Evolutionary conservation across 1,140 invertebrate species (phyloP).

Genomic region (Whitmania pigra): DNA sequence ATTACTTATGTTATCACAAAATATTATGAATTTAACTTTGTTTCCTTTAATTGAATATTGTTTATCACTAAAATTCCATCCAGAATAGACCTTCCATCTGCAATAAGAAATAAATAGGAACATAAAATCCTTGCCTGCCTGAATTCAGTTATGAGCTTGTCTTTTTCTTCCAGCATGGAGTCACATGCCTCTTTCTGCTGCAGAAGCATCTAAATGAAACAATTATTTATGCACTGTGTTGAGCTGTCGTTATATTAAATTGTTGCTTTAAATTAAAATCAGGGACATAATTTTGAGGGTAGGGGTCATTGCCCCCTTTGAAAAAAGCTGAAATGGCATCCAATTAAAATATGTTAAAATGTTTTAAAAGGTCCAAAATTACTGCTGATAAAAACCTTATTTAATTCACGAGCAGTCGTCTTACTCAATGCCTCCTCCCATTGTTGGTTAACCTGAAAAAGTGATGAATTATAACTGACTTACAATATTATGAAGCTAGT

Average conservation of each 20-base stretch:
- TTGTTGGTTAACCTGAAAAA: constrained; percentile 46
- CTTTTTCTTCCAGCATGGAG: constrained; percentile 60
- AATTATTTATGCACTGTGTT: neutral
- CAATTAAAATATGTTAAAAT: too few species aligned
- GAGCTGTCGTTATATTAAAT: too few species aligned
- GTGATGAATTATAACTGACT: too few species aligned
- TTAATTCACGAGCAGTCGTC: constrained; percentile 64
- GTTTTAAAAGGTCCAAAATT: neutral
- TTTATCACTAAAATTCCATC: too few species aligned
- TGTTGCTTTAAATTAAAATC: too few species aligned
- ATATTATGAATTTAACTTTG: too few species aligned
- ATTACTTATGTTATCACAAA: too few species aligned
- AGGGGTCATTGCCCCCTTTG: too few species aligned
- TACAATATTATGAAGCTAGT: too few species aligned
- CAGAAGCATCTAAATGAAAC: constrained; percentile 35
- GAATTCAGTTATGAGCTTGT: constrained; percentile 59
- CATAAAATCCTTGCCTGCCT: constrained; percentile 41
- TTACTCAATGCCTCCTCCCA: constrained; percentile 59
- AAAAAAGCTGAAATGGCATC: too few species aligned
- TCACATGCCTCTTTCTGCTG: constrained; percentile 56
- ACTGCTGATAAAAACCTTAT: constrained; percentile 48
- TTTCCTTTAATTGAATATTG: constrained; percentile 2
- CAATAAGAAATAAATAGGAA: neutral
- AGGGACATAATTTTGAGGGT: too few species aligned
- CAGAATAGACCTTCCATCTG: too few species aligned